Conservation (phyloP, 2,888 invertebrate genomes). For the Periphyllus acericola region DNA sequence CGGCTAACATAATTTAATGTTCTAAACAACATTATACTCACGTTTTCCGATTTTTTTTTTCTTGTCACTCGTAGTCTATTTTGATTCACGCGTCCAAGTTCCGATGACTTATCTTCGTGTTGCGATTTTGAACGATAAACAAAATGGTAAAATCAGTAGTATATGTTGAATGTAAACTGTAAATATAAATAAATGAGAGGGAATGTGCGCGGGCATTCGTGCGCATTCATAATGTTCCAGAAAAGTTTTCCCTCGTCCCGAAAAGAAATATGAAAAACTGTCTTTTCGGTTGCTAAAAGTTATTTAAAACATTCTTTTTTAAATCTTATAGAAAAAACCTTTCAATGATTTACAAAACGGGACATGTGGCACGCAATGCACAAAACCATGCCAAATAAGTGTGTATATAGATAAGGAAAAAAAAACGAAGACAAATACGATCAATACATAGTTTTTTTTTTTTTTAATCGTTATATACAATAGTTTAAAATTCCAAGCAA, state of each 20-base stretch:
- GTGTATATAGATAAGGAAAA: neutral
- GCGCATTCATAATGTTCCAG: neutral
- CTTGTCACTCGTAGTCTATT: too few relatives aligned
- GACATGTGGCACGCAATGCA: neutral
- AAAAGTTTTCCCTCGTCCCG: constrained; percentile 1
- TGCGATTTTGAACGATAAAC: too few relatives aligned
- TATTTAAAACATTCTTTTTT: neutral
- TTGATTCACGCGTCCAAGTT: too few relatives aligned
- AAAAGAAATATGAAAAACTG: constrained; percentile 15
- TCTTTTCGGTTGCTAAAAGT: constrained; percentile 3
- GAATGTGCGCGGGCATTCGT: neutral
- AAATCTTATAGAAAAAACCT: neutral
- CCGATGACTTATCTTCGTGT: too few relatives aligned
- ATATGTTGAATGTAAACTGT: neutral
- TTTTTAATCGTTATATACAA: constrained; percentile 53
- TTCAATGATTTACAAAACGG: neutral
- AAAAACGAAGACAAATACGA: neutral
- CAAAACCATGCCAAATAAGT: neutral
- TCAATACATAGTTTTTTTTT: constrained; percentile 15
- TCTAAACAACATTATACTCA: too few relatives aligned
- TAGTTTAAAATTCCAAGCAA: constrained; percentile 55
- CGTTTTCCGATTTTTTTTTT: too few relatives aligned
- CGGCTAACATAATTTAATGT: too few relatives aligned
- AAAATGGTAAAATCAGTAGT: too few relatives aligned
- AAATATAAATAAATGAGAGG: neutral